Conservation (phyloP, 2,113 vertebrate genomes). For the Acrocephalus kingi region DNA sequence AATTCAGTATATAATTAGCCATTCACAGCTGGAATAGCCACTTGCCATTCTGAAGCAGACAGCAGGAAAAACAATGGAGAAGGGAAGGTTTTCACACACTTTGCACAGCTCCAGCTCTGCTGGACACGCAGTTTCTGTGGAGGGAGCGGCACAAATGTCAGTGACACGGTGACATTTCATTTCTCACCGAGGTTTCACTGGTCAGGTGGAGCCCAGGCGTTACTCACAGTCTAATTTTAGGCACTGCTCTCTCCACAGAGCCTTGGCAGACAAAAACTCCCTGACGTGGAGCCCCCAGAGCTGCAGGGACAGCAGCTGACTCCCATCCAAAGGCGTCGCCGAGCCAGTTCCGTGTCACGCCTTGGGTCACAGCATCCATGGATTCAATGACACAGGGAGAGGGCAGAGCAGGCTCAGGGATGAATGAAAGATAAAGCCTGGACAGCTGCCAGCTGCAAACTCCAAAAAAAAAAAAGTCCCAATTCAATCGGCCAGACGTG, state of each 20-base stretch:
- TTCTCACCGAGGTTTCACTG: background rate
- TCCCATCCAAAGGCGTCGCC: background rate
- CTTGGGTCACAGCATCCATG: background rate
- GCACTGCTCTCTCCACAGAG: background rate
- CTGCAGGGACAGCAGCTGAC: background rate
- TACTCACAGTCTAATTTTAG: background rate
- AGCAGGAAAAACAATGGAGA: background rate
- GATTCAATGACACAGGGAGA: rapidly evolving
- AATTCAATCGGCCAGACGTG: background rate
- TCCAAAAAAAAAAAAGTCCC: background rate
- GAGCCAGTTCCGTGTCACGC: rapidly evolving
- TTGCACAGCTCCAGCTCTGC: background rate
- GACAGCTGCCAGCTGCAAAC: background rate
- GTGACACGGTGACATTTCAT: background rate
- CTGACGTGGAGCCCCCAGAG: background rate
- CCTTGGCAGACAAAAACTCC: background rate
- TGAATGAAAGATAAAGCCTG: background rate
- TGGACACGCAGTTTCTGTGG: rapidly evolving
- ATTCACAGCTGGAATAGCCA: background rate
- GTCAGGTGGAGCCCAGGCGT: background rate
- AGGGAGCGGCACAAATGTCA: background rate
- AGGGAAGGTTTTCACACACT: background rate
- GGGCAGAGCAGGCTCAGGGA: background rate
- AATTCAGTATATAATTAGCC: background rate
- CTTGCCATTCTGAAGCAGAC: background rate